A percentile compares a stretch with the other conserved stretches of the same genome.
phyloP scores from a whole-genome alignment of 92 coral and sea anemone species.

The Muricea muricata region DNA sequence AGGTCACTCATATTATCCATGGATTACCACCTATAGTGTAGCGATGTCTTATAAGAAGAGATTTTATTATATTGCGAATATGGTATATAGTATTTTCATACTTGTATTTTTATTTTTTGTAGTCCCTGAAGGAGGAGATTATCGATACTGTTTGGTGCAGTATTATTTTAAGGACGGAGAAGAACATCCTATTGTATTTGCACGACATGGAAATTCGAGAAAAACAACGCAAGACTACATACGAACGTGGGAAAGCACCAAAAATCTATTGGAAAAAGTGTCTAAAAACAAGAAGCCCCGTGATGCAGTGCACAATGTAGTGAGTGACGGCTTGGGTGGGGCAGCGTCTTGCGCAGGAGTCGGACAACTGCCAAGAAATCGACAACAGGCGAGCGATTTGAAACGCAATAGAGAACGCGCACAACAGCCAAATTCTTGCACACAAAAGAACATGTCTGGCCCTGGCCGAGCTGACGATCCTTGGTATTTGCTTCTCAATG shows the following conservation, averaged over 20 bases:
- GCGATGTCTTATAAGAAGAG: too few relatives aligned
- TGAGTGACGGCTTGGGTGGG: conserved; percentile 43
- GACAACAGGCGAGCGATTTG: conserved; percentile 65
- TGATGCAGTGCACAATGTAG: conserved; percentile 50
- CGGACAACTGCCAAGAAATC: conserved; percentile 68
- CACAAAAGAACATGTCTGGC: conserved; percentile 39
- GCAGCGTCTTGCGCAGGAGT: conserved; percentile 53
- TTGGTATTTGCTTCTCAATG: conserved; percentile 32
- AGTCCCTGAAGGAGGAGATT: conserved; percentile 11
- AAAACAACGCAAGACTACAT: conserved; percentile 20
- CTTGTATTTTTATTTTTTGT: too few relatives aligned
- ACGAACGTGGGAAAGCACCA: conserved; percentile 67
- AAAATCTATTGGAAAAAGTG: conserved; percentile 26
- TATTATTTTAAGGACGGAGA: conserved; percentile 32
- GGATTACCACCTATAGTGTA: too few relatives aligned
- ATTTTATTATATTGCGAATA: too few relatives aligned
- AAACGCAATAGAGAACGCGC: background rate
- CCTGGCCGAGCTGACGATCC: conserved; percentile 40
- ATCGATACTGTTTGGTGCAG: conserved; percentile 13
- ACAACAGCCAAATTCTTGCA: background rate
- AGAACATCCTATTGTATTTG: conserved; percentile 25
- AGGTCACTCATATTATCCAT: too few relatives aligned
- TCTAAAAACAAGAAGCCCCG: conserved; percentile 41
- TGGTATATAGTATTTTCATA: too few relatives aligned
- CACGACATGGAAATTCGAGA: conserved; percentile 35